Conservation (phyloP, 2,888 invertebrate genomes). For the Sclerodermus sp. region DNA sequence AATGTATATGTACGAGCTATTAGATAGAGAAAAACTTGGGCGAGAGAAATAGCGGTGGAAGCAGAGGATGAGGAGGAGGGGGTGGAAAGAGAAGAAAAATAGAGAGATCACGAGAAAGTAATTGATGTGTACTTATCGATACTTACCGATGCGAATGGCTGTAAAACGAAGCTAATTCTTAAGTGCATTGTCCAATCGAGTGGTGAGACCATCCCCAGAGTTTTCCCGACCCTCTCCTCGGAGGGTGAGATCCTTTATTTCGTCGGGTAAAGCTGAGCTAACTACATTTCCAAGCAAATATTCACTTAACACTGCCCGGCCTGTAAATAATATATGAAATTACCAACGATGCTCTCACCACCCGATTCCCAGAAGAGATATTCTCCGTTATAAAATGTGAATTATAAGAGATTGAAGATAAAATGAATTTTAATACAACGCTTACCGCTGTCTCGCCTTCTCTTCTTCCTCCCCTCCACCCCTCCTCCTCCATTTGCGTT, state of each 20-base stretch:
- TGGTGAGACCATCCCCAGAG: slow-evolving; percentile 6
- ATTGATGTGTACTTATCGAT: slow-evolving; percentile 38
- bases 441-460: background rate
- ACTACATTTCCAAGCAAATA: too few species aligned
- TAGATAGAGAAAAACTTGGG: too few species aligned
- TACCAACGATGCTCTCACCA: background rate
- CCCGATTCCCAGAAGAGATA: slow-evolving; percentile 18
- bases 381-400: slow-evolving; percentile 37
- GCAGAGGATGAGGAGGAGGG: background rate
- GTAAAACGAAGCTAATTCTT: slow-evolving; percentile 31
- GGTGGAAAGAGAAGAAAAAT: background rate
- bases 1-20: too few species aligned
- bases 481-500: too few species aligned
- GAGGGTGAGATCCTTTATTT: too few species aligned
- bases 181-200: slow-evolving; percentile 6
- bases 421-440: slow-evolving; percentile 40
- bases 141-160: slow-evolving; percentile 34
- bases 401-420: slow-evolving; percentile 36
- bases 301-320: too few species aligned
- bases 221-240: too few species aligned
- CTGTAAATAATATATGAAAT: background rate
- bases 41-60: too few species aligned
- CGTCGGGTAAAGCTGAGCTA: too few species aligned
- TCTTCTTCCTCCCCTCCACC: too few species aligned
- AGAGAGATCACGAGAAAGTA: slow-evolving; percentile 15